These are phyloP conservation scores for Hippoglossus hippoglossus DNA, from an alignment of 2,797 vertebrate species.

Conservation along the genomic window DNA sequence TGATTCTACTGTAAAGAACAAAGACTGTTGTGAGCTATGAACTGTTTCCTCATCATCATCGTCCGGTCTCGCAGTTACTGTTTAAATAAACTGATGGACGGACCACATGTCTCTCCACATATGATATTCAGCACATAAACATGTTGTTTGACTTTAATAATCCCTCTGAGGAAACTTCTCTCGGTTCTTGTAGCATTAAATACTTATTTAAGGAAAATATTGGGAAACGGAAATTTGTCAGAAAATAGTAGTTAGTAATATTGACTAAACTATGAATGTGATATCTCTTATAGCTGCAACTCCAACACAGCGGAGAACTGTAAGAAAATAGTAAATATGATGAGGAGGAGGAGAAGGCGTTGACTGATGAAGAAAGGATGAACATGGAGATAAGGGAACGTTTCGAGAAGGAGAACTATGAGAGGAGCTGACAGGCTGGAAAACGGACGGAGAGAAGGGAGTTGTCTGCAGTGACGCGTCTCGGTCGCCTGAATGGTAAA, in stretches of 20 bases:
- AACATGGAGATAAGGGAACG: neutral
- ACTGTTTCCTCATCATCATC: conserved; percentile 14
- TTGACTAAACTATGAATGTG: too few relatives aligned
- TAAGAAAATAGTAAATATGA: too few relatives aligned
- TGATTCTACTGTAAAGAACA: conserved; percentile 45
- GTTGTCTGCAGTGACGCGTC: conserved; percentile 31
- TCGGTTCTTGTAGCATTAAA: too few relatives aligned
- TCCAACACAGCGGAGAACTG: neutral
- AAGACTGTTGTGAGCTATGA: conserved; percentile 36
- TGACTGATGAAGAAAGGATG: neutral
- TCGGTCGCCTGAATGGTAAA: conserved; percentile 35
- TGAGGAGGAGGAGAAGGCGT: neutral
- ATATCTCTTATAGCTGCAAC: too few relatives aligned
- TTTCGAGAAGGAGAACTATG: neutral
- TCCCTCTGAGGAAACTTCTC: too few relatives aligned
- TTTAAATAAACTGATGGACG: neutral
- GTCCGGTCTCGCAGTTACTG: neutral
- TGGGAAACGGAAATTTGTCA: too few relatives aligned
- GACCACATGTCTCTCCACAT: neutral
- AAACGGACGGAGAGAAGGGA: conserved; percentile 19
- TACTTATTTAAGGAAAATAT: too few relatives aligned
- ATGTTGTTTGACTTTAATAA: too few relatives aligned
- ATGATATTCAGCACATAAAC: neutral
- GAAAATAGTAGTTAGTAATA: too few relatives aligned
- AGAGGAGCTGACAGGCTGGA: conserved; percentile 2